Conservation (phyloP, 2,113 vertebrate genomes). For the Tragelaphus scriptus region DNA sequence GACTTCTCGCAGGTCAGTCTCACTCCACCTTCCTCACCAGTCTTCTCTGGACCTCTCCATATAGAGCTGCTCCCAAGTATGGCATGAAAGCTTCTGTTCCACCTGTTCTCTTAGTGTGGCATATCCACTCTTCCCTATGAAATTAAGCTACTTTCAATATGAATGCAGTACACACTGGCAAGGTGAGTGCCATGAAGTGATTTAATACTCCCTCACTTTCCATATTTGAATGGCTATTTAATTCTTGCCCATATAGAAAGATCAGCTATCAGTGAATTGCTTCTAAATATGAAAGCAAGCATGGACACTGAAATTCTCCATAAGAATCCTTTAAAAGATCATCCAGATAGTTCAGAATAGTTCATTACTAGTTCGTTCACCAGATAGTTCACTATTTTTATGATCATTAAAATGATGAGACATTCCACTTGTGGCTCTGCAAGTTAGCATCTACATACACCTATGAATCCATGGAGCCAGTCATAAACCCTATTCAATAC, state of each 20-base stretch:
- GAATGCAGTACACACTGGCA: background rate
- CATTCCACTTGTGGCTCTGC: background rate
- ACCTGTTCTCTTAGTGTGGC: background rate
- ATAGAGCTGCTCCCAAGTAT: background rate
- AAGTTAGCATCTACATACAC: background rate
- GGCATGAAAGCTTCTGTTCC: background rate
- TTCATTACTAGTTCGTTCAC: background rate
- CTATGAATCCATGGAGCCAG: background rate
- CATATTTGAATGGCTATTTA: background rate
- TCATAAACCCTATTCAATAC: background rate
- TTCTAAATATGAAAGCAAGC: background rate
- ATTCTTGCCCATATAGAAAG: background rate
- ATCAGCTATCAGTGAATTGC: background rate
- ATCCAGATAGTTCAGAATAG: background rate
- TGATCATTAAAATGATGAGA: background rate
- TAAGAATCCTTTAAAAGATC: background rate
- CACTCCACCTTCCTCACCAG: background rate
- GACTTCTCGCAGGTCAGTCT: background rate
- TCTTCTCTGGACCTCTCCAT: background rate
- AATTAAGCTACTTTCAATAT: background rate
- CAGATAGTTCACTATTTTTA: background rate
- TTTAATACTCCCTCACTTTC: background rate
- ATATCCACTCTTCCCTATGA: background rate
- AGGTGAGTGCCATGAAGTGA: background rate
- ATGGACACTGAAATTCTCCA: background rate